Base-by-base conservation (phyloP, 2,113 vertebrate genomes). In the Syngnathoides biaculeatus region DNA sequence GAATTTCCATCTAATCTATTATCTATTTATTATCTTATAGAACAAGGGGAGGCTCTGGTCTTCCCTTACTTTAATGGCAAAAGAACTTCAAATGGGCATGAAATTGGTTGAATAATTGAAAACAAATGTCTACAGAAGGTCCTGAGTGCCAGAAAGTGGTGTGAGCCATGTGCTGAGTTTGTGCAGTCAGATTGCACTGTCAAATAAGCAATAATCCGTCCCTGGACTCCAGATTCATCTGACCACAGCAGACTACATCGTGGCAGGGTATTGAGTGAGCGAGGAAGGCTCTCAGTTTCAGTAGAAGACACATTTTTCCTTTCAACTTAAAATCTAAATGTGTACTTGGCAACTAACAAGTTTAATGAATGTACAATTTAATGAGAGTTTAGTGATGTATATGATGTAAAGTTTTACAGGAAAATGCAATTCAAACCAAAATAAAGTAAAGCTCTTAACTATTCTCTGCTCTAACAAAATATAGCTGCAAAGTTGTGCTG, bases 191-290 rank as follows among this genome's bases (percentile, higher is more conserved):
- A 81, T 84, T 90, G 79, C 84, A 83, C 86, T 82, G 87, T 91
- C 88, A 90, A 91, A 90, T 89, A 91, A 92, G 92, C 90, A 91
- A 91, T 92, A 92, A 91, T 84, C 83, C 90, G 87, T 91, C 88
- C 89, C 90, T 77, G 87, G 88, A 90, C 87, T 89, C 86, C 80
- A 69, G 82, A 88, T 86, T 90, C 86, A 87, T 91, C 89, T 86
- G 88, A 92, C 88, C 88, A 86, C 87, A 89, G 84, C 82, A 93
- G 91, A 92, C 91, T 90, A 64, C 80, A 83, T 72, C 86, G 91
- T 91, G 91, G 89, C 90, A 91, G 89, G 89, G 87, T 91, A 91
- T 90, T 89, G 91, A 92, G 84, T 90, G 88, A 90, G 84, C 79
- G 73, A 74, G 78, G 68, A 67, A 71, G 72, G 86, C 86, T 84